Evolutionary conservation across 2,797 vertebrate genomes (phyloP).

Genomic region (Cirrhinus molitorella): DNA sequence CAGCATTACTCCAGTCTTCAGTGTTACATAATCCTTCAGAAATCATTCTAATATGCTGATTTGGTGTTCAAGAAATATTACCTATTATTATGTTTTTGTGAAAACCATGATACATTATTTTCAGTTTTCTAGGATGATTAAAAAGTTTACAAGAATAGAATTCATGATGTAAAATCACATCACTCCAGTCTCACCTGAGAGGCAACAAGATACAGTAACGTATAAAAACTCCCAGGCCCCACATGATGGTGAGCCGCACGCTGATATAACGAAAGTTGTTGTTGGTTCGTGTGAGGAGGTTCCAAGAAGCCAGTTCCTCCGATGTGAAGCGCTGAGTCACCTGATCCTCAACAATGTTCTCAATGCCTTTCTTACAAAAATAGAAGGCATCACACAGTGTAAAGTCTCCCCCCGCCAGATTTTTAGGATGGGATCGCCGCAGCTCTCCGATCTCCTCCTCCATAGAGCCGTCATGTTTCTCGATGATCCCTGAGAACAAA

Average conservation of each 20-base stretch:
- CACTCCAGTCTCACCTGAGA: conserved; percentile 80
- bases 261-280: conserved; percentile 94
- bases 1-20: neutral
- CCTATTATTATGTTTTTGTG: neutral
- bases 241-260: conserved; percentile 87
- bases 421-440: conserved; percentile 64
- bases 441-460: conserved; percentile 86
- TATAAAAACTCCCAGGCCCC: conserved; percentile 89
- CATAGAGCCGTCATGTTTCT: conserved; percentile 88
- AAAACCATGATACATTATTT: neutral
- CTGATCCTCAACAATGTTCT: conserved; percentile 93
- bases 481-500: conserved; percentile 85
- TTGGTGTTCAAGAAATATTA: neutral
- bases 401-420: conserved; percentile 76
- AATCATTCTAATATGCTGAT: neutral
- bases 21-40: neutral
- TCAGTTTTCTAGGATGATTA: neutral
- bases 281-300: conserved; percentile 95
- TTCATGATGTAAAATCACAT: neutral
- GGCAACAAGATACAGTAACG: conserved; percentile 91
- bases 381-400: conserved; percentile 88
- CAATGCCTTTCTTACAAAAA: conserved; percentile 91
- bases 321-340: conserved; percentile 97
- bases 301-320: conserved; percentile 95
- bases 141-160: neutral